Base-by-base conservation (phyloP, 2,113 vertebrate species). In the Cyprinodon tularosa region DNA sequence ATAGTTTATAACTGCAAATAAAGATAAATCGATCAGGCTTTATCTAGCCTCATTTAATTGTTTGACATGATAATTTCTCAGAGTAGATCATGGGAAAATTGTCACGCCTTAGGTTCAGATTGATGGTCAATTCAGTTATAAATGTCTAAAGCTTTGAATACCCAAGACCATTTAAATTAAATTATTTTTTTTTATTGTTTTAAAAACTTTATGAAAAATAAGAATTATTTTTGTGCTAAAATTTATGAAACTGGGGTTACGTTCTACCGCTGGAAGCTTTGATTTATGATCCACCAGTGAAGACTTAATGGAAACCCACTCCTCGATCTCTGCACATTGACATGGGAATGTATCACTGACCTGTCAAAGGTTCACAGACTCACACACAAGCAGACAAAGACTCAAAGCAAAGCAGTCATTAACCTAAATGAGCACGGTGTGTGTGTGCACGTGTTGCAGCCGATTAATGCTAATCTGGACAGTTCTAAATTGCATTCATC, bases 241-340 rank as follows among this genome's bases (percentile, higher is more conserved):
- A 13, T 6, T 15, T 20, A 53, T 7, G n/a, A 20, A 15, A 0
- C 8, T 9, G 50, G 50, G 17, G 17, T 20, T n/a, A 53, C 12
- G n/a, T 45, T 69, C 48, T 53, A 62, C 47, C 72, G 53, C 11
- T n/a, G n/a, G 44, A 15, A 63, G 57, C 60, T 86, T 79, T 90
- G 93, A 94, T 94, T 93, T 92, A 94, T 89, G 79, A 86, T 71
- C 82, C 80, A 90, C 80, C 86, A 77, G 81, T 61, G n/a, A 48
- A 89, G 85, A 88, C 83, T 88, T 92, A 94, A 94, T 92, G 89
- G 90, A 91, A 91, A 73, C 88, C 85, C 86, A 62, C 78, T 80
- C 86, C 78, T 84, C 79, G 70, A 85, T 91, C 79, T 84, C 71
- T 78, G 72, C 78, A 72, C 82, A 86, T 57, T 83, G 91, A 91